phyloP scores from a whole-genome alignment of 1,140 invertebrate species.

The Brachionus rotundiformis region DNA sequence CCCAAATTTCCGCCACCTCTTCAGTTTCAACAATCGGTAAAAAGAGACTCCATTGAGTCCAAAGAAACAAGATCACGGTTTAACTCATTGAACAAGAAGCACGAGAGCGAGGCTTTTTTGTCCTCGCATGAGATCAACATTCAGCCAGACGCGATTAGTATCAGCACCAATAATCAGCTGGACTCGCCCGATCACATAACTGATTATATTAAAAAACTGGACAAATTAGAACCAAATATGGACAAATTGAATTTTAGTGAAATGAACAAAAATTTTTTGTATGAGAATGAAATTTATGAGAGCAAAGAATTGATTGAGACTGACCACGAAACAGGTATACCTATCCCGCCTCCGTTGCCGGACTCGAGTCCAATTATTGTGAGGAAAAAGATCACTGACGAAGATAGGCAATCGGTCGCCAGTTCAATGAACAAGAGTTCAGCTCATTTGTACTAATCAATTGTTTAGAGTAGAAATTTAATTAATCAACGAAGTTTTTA shows the following conservation, averaged over 20 bases:
- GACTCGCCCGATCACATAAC: conserved; percentile 23
- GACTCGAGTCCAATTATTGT: neutral
- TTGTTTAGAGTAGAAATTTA: neutral
- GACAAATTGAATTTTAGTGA: conserved; percentile 42
- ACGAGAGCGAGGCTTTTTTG: conserved; percentile 30
- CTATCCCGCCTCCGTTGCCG: neutral
- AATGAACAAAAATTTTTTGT: conserved; percentile 29
- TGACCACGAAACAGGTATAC: neutral
- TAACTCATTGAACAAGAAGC: conserved; percentile 12
- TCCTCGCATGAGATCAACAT: conserved; percentile 51
- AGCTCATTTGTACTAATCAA: conserved; percentile 13
- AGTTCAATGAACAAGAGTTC: conserved; percentile 41
- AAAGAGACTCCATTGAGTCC: neutral
- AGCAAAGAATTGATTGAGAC: neutral
- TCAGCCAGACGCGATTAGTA: conserved; percentile 30
- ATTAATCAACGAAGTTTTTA: conserved; percentile 20
- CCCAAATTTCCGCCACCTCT: conserved; percentile 3
- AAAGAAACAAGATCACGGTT: neutral
- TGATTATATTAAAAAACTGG: conserved; percentile 47
- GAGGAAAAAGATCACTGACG: neutral
- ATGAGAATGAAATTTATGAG: neutral
- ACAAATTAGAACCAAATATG: neutral
- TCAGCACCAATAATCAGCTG: conserved; percentile 14
- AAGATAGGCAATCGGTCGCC: conserved; percentile 17
- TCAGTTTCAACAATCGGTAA: conserved; percentile 28